Evolutionary conservation across 2,888 invertebrate genomes (phyloP).

Genomic region (Gastrophysa polygoni): DNA sequence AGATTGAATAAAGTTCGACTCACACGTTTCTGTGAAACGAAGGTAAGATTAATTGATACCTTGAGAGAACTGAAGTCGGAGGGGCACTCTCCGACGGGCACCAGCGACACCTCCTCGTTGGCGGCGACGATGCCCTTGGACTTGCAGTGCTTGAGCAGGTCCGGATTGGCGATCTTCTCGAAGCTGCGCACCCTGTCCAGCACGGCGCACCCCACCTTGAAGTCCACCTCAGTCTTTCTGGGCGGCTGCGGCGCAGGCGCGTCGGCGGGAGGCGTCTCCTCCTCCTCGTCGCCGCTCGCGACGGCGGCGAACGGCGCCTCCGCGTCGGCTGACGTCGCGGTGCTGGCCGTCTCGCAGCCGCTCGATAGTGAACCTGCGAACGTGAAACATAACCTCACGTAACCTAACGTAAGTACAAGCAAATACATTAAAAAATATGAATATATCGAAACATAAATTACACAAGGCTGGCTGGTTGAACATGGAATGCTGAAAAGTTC

Average conservation of each 20-base stretch:
- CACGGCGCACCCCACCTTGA: slow-evolving; percentile 57
- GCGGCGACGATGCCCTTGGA: slow-evolving; percentile 40
- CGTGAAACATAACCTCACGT: too few species aligned
- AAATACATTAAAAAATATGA: too few species aligned
- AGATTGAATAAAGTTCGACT: too few species aligned
- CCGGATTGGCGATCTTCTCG: slow-evolving; percentile 46
- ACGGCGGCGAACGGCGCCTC: slow-evolving; percentile 46
- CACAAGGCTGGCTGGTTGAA: too few species aligned
- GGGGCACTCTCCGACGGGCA: slow-evolving; percentile 56
- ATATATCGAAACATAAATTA: too few species aligned
- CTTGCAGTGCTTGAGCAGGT: slow-evolving; percentile 49
- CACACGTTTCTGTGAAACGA: too few species aligned
- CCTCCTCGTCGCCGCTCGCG: slow-evolving; percentile 33
- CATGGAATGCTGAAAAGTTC: too few species aligned
- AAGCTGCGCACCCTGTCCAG: slow-evolving; percentile 51
- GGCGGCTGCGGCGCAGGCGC: slow-evolving; percentile 32
- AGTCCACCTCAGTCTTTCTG: slow-evolving; percentile 54
- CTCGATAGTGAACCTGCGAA: slow-evolving; percentile 68
- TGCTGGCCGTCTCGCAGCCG: slow-evolving; percentile 80
- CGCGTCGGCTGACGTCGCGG: slow-evolving; percentile 67
- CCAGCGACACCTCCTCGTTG: slow-evolving; percentile 56
- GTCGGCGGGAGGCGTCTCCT: too few species aligned
- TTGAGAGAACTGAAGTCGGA: slow-evolving; percentile 56
- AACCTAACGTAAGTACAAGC: too few species aligned
- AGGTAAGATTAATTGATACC: too few species aligned